These are phyloP conservation scores for Hydropsyche tenuis DNA, from an alignment of 1,140 invertebrate genomes.

Conservation along the genomic window DNA sequence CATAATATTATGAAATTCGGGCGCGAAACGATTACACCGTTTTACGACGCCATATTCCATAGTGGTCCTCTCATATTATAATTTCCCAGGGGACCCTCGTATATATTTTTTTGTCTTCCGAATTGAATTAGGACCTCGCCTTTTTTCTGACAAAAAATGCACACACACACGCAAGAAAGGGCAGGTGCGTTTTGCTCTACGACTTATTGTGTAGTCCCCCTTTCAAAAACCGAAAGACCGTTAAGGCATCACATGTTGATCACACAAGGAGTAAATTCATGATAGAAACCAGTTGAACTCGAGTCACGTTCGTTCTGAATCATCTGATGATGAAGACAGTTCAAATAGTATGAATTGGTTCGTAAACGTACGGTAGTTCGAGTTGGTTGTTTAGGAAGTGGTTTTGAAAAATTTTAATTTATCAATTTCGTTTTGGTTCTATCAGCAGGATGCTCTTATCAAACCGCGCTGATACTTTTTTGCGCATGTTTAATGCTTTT, in stretches of 20 bases:
- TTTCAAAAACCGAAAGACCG: background rate
- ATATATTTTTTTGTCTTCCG: background rate
- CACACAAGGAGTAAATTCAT: background rate
- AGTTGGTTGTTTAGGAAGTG: too few relatives aligned
- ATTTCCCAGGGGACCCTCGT: constrained; percentile 1
- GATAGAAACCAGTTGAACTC: constrained; percentile 2
- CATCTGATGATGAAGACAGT: too few relatives aligned
- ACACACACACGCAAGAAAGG: background rate
- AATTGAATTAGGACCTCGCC: constrained; percentile 1
- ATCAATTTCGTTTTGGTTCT: background rate
- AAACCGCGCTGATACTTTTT: background rate
- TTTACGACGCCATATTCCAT: too few relatives aligned
- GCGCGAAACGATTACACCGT: too few relatives aligned
- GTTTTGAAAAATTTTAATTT: too few relatives aligned
- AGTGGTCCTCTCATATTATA: background rate
- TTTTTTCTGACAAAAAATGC: background rate
- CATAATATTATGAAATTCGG: too few relatives aligned
- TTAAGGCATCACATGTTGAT: background rate
- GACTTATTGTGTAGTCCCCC: background rate
- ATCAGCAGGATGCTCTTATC: constrained; percentile 5
- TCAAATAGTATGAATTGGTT: too few relatives aligned
- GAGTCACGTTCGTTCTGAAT: background rate
- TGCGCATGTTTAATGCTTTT: too few relatives aligned
- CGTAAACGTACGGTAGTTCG: too few relatives aligned
- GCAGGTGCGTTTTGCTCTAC: background rate